Evolutionary conservation across 2,113 vertebrate species (phyloP), one percentile per base, ranked within the genome.

Genomic region (Ictalurus furcatus): DNA sequence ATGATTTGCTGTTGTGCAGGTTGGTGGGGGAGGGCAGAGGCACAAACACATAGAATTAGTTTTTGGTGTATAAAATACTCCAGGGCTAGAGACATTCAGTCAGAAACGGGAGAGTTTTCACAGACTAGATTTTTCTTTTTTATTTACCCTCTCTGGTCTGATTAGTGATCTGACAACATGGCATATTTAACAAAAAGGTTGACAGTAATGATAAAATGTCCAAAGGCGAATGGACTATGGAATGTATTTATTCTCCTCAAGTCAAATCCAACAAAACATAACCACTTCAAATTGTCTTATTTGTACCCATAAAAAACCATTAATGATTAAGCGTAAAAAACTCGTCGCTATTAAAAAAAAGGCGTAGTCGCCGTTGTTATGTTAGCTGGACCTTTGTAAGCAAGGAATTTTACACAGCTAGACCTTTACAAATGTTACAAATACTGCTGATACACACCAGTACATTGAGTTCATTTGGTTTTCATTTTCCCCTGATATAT

Each of bases 1-100:
- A 93, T 95, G 90, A 93, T 88, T 88, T 89, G 86, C 74, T 86
- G 87, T 89, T 78, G 71, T 34, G 86, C 56, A 81, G 78, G 89
- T 86, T 88, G 82, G 79, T 81, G 89, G 82, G 23, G 87, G 54
- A 61, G 63, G 48, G 37, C 17, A 40, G 56, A 61, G 56, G 19
- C 19, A 61, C 30, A 23, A 61, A 40, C 58, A 14, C 21, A 5
- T 34, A 80, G 5, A 30, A 56, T 59, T 34, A 61, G 30, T 61
- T 61, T 4, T 61, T 59, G 17, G 30, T 34, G 56, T 61, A 17
- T 54, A 56, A 80, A 56, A 17, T n/a, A 81, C 6, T 30, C 52
- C 16, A 81, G 78, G 7, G 16, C 52, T 30, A 25, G 21, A 83
- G 9, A 83, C 25, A 14, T 61, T 61, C 11, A 37, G 19, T 34